Percentiles rank a stretch among this genome's conserved stretches.
Conservation (phyloP, 2,113 vertebrate genomes). For the Phylloscopus whistleri region DNA sequence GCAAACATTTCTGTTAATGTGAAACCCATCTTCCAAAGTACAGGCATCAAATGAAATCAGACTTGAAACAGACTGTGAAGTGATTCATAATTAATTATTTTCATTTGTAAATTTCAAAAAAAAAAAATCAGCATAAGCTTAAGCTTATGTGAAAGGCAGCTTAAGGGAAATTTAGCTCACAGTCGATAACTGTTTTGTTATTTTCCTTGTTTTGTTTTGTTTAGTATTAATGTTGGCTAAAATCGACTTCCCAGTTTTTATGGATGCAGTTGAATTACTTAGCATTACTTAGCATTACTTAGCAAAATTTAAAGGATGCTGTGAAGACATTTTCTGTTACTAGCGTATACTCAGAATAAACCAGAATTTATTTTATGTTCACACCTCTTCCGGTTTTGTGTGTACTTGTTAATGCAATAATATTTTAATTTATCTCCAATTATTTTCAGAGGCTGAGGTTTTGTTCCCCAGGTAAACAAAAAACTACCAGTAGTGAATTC, state of each 20-base stretch:
- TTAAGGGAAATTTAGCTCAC: not conserved
- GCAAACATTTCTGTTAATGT: not conserved
- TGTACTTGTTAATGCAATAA: not conserved
- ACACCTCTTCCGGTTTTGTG: accelerated
- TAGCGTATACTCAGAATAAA: not conserved
- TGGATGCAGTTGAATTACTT: not conserved
- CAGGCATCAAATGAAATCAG: not conserved
- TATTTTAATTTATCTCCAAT: not conserved
- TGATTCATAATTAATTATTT: not conserved
- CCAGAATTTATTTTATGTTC: not conserved
- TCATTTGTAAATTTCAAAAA: not conserved
- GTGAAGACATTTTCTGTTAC: not conserved
- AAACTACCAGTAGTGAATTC: not conserved
- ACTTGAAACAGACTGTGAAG: not conserved
- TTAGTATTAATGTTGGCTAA: not conserved
- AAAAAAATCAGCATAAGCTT: not conserved
- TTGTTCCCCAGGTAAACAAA: not conserved
- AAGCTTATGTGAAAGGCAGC: not conserved
- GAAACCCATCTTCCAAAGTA: not conserved
- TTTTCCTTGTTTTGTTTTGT: not conserved
- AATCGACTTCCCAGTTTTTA: not conserved
- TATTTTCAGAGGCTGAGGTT: not conserved
- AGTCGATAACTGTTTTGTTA: not conserved
- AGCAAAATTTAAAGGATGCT: not conserved
- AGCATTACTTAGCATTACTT: not conserved